phyloP scores from a whole-genome alignment of 2,888 invertebrate genomes.

The Portevinia maculata region DNA sequence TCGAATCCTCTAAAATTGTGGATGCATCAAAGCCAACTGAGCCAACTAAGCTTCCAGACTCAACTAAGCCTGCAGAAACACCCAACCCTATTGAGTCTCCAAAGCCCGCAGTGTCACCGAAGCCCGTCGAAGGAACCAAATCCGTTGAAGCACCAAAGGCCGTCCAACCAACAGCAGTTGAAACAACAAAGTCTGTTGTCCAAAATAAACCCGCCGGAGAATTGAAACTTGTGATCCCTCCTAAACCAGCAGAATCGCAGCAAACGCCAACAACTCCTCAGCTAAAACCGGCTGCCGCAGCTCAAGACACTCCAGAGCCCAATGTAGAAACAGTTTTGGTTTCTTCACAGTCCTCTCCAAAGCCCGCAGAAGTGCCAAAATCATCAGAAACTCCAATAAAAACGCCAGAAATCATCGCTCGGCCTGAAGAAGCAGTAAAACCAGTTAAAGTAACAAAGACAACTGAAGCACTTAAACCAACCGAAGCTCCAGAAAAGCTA shows the following conservation, averaged over 20 bases:
- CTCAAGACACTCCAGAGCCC: slow-evolving; percentile 91
- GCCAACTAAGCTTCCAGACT: slow-evolving; percentile 78
- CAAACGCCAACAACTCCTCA: slow-evolving; percentile 22
- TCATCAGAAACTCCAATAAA: slow-evolving; percentile 86
- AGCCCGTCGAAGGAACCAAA: slow-evolving; percentile 83
- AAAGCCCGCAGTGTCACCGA: slow-evolving; percentile 83
- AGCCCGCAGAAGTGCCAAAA: background rate
- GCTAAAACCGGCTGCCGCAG: background rate
- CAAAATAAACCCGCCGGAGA: slow-evolving; percentile 73
- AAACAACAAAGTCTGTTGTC: background rate
- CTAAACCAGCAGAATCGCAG: slow-evolving; percentile 90
- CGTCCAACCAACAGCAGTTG: slow-evolving; percentile 78
- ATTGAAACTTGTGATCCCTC: slow-evolving; percentile 81
- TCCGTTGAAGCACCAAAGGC: slow-evolving; percentile 23
- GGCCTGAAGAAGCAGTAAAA: slow-evolving; percentile 84
- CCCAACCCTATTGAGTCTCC: slow-evolving; percentile 82
- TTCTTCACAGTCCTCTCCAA: slow-evolving; percentile 1
- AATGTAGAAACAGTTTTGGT: slow-evolving; percentile 92
- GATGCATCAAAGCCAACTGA: slow-evolving; percentile 79
- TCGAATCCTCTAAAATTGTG: background rate
- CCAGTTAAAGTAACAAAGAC: slow-evolving; percentile 16
- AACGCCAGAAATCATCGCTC: slow-evolving; percentile 88
- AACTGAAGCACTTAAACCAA: slow-evolving; percentile 87
- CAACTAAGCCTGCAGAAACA: slow-evolving; percentile 85
- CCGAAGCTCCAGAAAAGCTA: slow-evolving; percentile 90